Conservation (phyloP, 2,888 invertebrate genomes). For the Fragum sueziense region DNA sequence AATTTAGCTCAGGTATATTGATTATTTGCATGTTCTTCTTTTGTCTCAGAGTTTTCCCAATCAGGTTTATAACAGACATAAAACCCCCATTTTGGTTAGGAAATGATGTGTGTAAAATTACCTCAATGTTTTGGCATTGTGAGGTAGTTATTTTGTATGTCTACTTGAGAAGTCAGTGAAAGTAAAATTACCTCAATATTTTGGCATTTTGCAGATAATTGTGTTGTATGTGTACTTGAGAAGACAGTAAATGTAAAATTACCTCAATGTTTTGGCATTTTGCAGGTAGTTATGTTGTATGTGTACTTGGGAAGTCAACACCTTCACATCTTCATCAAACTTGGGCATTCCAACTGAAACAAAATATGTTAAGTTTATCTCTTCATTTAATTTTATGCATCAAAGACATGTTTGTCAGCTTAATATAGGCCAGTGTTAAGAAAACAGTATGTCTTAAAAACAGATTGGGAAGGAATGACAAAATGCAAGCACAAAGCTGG, state of each 20-base stretch:
- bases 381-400: too few species aligned
- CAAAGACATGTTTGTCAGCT: too few species aligned
- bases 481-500: too few species aligned
- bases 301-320: slow-evolving; percentile 70
- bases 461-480: too few species aligned
- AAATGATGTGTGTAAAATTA: slow-evolving; percentile 31
- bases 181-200: slow-evolving; percentile 70
- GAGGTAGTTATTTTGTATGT: slow-evolving; percentile 73
- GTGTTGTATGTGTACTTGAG: slow-evolving; percentile 74
- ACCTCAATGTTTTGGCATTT: slow-evolving; percentile 70
- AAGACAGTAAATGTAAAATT: slow-evolving; percentile 9
- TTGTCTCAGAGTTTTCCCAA: too few species aligned
- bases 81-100: too few species aligned
- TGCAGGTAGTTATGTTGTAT: slow-evolving; percentile 71
- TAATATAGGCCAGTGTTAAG: too few species aligned
- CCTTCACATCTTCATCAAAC: slow-evolving; percentile 67
- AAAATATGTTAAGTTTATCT: too few species aligned
- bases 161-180: slow-evolving; percentile 72
- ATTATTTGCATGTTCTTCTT: too few species aligned
- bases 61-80: too few species aligned
- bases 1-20: too few species aligned
- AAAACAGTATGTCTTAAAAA: too few species aligned
- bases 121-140: slow-evolving; percentile 68
- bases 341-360: slow-evolving; percentile 69
- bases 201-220: slow-evolving; percentile 68